Percentiles rank a stretch among this genome's conserved stretches.
Evolutionary conservation across 2,797 vertebrate genomes (phyloP).

Genomic region (Aulostomus chinensis): DNA sequence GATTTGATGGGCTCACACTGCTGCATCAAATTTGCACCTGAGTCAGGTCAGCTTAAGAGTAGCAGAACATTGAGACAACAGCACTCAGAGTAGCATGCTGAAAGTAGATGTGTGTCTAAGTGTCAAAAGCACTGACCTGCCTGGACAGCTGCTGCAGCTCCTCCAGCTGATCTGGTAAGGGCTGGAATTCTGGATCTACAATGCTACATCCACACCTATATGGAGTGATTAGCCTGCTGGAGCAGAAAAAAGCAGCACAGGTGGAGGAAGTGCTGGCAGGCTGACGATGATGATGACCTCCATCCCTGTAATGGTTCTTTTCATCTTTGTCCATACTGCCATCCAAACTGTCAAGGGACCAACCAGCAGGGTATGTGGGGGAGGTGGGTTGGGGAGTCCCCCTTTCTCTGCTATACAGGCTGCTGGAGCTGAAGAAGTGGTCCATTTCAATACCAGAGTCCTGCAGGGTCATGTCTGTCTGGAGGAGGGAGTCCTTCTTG

Average conservation of each 20-base stretch:
- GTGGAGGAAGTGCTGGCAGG: constrained; percentile 6
- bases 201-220: constrained; percentile 53
- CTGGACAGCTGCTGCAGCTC: constrained; percentile 84
- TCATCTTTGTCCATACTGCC: constrained; percentile 4
- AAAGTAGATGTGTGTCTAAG: not conserved
- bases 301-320: not conserved
- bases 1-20: too few relatives aligned
- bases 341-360: constrained; percentile 58
- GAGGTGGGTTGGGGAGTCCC: too few relatives aligned
- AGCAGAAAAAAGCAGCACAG: constrained; percentile 40
- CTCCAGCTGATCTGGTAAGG: constrained; percentile 84
- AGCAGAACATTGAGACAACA: too few relatives aligned
- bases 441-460: constrained; percentile 92
- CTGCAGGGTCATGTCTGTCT: constrained; percentile 71
- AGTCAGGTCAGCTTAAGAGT: too few relatives aligned
- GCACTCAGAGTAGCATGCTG: not conserved
- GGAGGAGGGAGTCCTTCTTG: constrained; percentile 13
- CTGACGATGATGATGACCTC: constrained; percentile 10
- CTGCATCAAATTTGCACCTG: too few relatives aligned
- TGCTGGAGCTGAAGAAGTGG: constrained; percentile 70
- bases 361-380: constrained; percentile 38
- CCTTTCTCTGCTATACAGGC: constrained; percentile 40
- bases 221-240: constrained; percentile 63
- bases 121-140: constrained; percentile 68
- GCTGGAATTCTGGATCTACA: constrained; percentile 87